Conservation (phyloP, 2,888 invertebrate species). For the Myopa testacea region DNA sequence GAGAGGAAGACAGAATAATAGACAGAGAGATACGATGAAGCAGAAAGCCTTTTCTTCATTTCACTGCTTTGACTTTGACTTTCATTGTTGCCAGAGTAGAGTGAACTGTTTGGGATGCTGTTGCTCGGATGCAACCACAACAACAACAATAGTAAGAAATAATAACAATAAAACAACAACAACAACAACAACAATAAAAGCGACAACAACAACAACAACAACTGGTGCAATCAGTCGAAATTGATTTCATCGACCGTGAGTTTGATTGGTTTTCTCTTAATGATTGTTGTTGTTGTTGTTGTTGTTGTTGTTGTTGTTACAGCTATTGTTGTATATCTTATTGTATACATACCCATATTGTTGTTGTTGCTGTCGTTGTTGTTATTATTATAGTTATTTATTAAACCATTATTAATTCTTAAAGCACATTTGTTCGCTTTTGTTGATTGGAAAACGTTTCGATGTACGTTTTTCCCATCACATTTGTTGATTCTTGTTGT, state of each 20-base stretch:
- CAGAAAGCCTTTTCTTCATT: too few species aligned
- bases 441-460: conserved; percentile 20
- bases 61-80: too few species aligned
- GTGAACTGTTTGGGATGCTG: too few species aligned
- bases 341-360: background rate
- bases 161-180: too few species aligned
- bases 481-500: conserved; percentile 21
- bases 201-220: too few species aligned
- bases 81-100: too few species aligned
- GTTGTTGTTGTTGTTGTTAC: conserved; percentile 14
- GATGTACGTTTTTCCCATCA: background rate
- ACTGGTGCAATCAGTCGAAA: background rate
- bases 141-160: too few species aligned
- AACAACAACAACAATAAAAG: too few species aligned
- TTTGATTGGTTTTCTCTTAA: conserved; percentile 17
- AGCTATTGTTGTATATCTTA: background rate
- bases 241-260: conserved; percentile 32
- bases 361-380: conserved; percentile 24
- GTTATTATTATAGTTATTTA: conserved; percentile 20
- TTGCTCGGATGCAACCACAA: too few species aligned
- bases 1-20: background rate
- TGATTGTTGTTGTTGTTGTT: background rate
- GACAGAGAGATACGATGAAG: background rate
- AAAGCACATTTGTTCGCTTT: conserved; percentile 14
- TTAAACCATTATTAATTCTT: conserved; percentile 15